These are phyloP conservation scores for Staurois parvus DNA, from an alignment of 2,797 vertebrate species.

Conservation along the genomic window DNA sequence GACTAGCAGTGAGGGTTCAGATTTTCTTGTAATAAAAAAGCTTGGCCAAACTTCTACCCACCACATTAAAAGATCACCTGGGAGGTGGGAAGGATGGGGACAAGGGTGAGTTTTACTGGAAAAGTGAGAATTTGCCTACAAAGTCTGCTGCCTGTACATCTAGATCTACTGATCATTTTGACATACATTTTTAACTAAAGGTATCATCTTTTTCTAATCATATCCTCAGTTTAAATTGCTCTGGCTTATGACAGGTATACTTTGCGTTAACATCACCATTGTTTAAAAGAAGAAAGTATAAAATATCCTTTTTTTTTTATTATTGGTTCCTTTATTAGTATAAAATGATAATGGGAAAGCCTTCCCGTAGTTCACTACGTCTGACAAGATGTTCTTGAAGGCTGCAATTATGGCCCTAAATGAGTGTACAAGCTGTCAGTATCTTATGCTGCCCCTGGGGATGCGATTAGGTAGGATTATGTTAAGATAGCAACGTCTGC, in stretches of 20 bases:
- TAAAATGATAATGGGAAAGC: background rate
- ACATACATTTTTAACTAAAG: background rate
- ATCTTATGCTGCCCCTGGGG: constrained; percentile 20
- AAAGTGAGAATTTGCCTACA: too few relatives aligned
- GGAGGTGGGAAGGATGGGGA: too few relatives aligned
- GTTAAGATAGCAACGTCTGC: constrained; percentile 10
- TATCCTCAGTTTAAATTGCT: background rate
- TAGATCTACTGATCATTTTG: too few relatives aligned
- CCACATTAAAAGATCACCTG: too few relatives aligned
- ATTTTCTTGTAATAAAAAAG: too few relatives aligned
- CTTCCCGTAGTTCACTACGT: background rate
- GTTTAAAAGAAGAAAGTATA: background rate
- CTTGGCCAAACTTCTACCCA: too few relatives aligned
- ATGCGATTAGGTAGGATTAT: constrained; percentile 44
- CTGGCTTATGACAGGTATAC: background rate
- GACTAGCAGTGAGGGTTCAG: too few relatives aligned
- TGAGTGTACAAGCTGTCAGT: constrained; percentile 48
- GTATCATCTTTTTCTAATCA: background rate
- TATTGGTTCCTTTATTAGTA: background rate
- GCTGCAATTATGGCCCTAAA: constrained; percentile 22
- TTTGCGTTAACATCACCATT: background rate
- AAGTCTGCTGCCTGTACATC: too few relatives aligned
- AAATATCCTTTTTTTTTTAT: background rate
- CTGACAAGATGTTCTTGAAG: constrained; percentile 44
- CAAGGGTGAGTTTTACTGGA: too few relatives aligned